Evolutionary conservation across 2,888 invertebrate genomes (phyloP), one percentile per base, ranked within the genome.

Genomic region (Coremacera marginata): DNA sequence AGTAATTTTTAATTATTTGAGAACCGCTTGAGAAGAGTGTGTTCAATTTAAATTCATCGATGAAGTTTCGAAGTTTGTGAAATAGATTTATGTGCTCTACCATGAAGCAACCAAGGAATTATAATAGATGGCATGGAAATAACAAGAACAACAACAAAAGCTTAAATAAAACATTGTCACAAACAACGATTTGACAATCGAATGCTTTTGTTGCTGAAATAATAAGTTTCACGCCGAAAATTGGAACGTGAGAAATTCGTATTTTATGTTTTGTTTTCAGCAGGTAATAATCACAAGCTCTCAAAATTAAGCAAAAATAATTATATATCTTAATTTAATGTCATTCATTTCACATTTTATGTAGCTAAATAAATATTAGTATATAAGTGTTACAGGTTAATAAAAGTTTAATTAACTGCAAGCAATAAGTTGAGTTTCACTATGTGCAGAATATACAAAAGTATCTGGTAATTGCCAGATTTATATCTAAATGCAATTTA

Each of bases 221-320:
- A 68, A 27, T 31, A 44, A 55, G 44, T 34, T n/a, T 63, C 5
- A 14, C 49, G 25, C 49, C 65, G 19, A 49, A 63, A 70, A 70
- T 67, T 63, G 77, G 72, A 77, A 57, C 77, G 77, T 77, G 77
- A 68, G 77, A 72, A 51, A 72, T n/a, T 71, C 9, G 44, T 44
- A 44, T 44, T 44, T 44, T 44, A 1, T 44, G 14, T 62, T 49
- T 68, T 60, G 22, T n/a, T 34, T 74, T 63, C 25, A 70, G 25
- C 14, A 51, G 27, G 51, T 0, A 62, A 11, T 11, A 44, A 11
- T 44, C 44, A 44, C 44, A 44, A 11, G 44, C 44, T 11, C 44
- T 44, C 44, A 44, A 44, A 44, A 44, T 2, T 22, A 49, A 37
- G 31, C 68, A 16, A 16, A 52, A 37, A 19, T 8, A 68, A 19